Evolutionary conservation across 1,140 invertebrate species (phyloP), one percentile per base, ranked within the genome.

Genomic region (Macrotrachela quadricornifera): DNA sequence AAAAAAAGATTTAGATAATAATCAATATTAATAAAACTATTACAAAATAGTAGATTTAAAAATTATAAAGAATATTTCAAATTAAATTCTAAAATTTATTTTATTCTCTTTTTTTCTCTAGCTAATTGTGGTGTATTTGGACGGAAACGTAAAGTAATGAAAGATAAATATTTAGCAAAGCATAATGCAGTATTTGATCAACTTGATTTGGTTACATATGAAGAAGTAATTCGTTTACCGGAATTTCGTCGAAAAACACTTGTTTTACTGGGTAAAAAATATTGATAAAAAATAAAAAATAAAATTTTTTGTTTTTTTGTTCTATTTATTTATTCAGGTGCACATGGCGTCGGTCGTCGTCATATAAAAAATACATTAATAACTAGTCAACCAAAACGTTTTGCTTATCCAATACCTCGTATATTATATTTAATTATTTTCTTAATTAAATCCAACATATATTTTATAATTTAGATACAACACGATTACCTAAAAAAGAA

Each of bases 341-440:
- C 92, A 51, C 78, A 79, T 66, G 91, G 92, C 46, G 92, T 97
- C 49, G 92, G 92, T 39, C 75, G 92, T 63, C 77, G 92, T 62
- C 92, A 99, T 71, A 97, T 97, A 66, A 97, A 97, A 74, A 96
- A 96, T 72, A 92, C 87, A 18, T 77, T 96, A 56, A 96, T 96
- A 61, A 82, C 86, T 41, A 82, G 82, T 69, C 88, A 96, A 75
- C 88, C 91, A 41, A 85, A 96, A 64, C 81, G 85, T 77, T 96
- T 96, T 75, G 90, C 92, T 62, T 96, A 99, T 77, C 92, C 92
- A 51, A 95, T 96, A 75, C 90, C 92, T 71, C 91, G 88, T 94
- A 75, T 85, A 83, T 80, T 57, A 56, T 51, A 16, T 38, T 14
- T 15, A 10, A 10, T 37, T 21, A 37, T 40, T 41, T 6, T 36